phyloP scores from a whole-genome alignment of 2,113 vertebrate genomes.

The Passer montanus region DNA sequence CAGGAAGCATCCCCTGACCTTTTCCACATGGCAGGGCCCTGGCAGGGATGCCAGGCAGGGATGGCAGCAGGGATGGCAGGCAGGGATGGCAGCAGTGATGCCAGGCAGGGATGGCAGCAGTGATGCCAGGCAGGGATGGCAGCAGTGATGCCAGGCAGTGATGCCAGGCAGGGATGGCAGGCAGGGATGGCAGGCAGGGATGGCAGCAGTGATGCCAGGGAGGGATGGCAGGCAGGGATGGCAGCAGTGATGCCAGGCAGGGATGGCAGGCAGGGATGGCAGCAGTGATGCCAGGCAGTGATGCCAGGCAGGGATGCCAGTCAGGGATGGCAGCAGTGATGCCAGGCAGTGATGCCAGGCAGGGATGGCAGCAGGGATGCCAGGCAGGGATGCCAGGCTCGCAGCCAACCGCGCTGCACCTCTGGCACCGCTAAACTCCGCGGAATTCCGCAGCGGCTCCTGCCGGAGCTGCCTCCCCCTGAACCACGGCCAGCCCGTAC shows the following conservation, averaged over 20 bases:
- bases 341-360: too few relatives aligned
- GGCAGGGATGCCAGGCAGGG: background rate
- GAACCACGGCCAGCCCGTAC: background rate
- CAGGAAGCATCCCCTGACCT: slow-evolving; percentile 30
- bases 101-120: too few relatives aligned
- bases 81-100: too few relatives aligned
- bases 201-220: background rate
- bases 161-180: too few relatives aligned
- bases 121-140: too few relatives aligned
- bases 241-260: background rate
- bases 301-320: too few relatives aligned
- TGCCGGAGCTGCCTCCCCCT: background rate
- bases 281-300: background rate
- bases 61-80: background rate
- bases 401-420: background rate
- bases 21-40: background rate
- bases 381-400: background rate
- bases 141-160: background rate
- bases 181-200: background rate
- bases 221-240: background rate
- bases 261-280: background rate
- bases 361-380: too few relatives aligned
- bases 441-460: background rate
- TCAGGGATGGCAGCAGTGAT: background rate
- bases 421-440: background rate